Conservation (phyloP, 2,888 invertebrate species). For the Eilema caniola region DNA sequence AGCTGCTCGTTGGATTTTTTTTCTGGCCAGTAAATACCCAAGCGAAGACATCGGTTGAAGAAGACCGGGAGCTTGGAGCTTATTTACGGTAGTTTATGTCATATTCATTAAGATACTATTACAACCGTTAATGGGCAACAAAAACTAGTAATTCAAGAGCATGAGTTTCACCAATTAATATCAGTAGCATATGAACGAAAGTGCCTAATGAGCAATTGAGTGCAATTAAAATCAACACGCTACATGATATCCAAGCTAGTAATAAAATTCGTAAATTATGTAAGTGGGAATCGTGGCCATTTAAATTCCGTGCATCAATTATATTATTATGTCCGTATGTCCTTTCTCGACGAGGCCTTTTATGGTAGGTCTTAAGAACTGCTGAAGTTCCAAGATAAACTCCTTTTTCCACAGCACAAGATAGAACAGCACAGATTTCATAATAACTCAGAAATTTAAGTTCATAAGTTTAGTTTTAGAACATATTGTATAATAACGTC, state of each 20-base stretch:
- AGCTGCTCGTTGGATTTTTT: too few species aligned
- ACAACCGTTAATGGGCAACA: not conserved
- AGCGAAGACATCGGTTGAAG: too few species aligned
- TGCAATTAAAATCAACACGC: constrained; percentile 45
- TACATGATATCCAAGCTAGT: constrained; percentile 18
- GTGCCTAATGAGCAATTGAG: constrained; percentile 49
- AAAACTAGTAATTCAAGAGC: constrained; percentile 33
- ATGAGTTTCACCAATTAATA: constrained; percentile 50
- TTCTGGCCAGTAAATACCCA: too few species aligned
- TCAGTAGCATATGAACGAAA: constrained; percentile 44
- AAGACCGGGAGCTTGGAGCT: too few species aligned
- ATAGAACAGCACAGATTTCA: too few species aligned
- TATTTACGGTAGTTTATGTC: not conserved
- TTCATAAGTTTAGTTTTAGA: too few species aligned
- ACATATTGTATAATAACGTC: too few species aligned
- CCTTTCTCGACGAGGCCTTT: not conserved
- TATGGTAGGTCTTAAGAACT: not conserved
- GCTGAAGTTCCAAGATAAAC: not conserved
- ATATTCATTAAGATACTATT: constrained; percentile 14
- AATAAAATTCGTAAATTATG: not conserved
- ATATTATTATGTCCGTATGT: not conserved
- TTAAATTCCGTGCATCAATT: constrained; percentile 1
- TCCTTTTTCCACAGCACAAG: too few species aligned
- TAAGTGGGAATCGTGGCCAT: not conserved
- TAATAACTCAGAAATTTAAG: too few species aligned